Percentiles rank a stretch among this genome's conserved stretches.
Evolutionary conservation across 64 coral and sea anemone genomes (phyloP).

Genomic region (Montipora capricornis): DNA sequence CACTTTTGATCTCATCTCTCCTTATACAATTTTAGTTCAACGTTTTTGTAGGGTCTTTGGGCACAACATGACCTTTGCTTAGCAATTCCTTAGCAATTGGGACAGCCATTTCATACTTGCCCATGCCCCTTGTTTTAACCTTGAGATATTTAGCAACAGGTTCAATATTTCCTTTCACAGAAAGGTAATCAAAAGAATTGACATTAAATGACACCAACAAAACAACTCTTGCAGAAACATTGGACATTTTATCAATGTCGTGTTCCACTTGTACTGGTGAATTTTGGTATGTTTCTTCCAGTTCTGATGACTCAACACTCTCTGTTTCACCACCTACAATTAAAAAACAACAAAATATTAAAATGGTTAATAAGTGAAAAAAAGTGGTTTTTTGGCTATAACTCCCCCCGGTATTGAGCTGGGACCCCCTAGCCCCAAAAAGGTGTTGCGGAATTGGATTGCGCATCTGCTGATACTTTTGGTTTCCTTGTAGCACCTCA

Average conservation of each 20-base stretch:
- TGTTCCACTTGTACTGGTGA: slow-evolving; percentile 38
- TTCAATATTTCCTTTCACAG: slow-evolving; percentile 43
- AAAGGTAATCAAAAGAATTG: slow-evolving; percentile 51
- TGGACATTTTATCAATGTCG: slow-evolving; percentile 43
- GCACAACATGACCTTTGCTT: slow-evolving; percentile 11
- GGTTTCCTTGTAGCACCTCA: too few relatives aligned
- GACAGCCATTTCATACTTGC: slow-evolving; percentile 75
- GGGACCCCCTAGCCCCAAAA: too few relatives aligned
- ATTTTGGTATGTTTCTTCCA: slow-evolving; percentile 27
- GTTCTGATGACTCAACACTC: slow-evolving; percentile 30
- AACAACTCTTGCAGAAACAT: slow-evolving; percentile 56
- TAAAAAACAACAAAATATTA: slow-evolving; percentile 16
- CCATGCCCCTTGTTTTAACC: slow-evolving; percentile 58
- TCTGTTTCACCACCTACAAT: slow-evolving; percentile 47
- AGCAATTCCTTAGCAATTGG: slow-evolving; percentile 66
- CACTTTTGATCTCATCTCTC: slow-evolving; percentile 37
- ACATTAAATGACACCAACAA: slow-evolving; percentile 54
- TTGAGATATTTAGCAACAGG: slow-evolving; percentile 60
- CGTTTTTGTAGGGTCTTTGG: slow-evolving; percentile 13
- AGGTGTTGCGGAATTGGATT: too few relatives aligned
- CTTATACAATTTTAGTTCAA: slow-evolving; percentile 57
- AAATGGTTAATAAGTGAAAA: background rate
- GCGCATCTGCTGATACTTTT: too few relatives aligned
- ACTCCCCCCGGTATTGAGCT: background rate
- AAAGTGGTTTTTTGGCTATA: too few relatives aligned